Evolutionary conservation across 2,113 vertebrate species (phyloP).

Genomic region (Lepisosteus osseus): DNA sequence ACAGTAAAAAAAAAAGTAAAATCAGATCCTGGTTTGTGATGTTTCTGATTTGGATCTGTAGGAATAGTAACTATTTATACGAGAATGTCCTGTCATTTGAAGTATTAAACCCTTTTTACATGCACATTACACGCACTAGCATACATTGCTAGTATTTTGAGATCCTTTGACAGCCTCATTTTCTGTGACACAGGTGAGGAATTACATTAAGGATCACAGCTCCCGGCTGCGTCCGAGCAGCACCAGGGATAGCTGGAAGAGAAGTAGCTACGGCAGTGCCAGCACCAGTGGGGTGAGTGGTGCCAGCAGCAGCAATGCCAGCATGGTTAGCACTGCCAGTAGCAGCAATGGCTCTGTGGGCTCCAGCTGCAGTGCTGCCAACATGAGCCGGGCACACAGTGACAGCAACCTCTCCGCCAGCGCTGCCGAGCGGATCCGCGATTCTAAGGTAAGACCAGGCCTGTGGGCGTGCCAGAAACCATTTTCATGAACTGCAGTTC

Average conservation of each 20-base stretch:
- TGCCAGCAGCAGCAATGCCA: slow-evolving; percentile 82
- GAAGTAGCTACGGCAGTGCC: slow-evolving; percentile 82
- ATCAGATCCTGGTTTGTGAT: too few relatives aligned
- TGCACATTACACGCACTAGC: too few relatives aligned
- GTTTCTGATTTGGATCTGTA: too few relatives aligned
- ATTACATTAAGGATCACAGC: slow-evolving; percentile 90
- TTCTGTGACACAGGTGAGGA: slow-evolving; percentile 75
- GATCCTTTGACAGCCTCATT: not conserved
- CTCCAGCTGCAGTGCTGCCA: slow-evolving; percentile 82
- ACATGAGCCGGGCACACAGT: slow-evolving; percentile 93
- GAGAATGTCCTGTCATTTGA: too few relatives aligned
- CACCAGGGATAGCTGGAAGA: slow-evolving; percentile 86
- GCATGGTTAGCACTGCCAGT: slow-evolving; percentile 87
- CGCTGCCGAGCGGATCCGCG: slow-evolving; percentile 92
- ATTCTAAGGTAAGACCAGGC: slow-evolving; percentile 84
- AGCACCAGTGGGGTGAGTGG: slow-evolving; percentile 85
- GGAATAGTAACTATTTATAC: too few relatives aligned
- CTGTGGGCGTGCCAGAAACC: not conserved
- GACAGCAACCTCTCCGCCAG: slow-evolving; percentile 90
- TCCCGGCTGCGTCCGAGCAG: slow-evolving; percentile 80
- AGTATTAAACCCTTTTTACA: too few relatives aligned
- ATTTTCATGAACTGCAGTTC: too few relatives aligned
- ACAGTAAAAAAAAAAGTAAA: too few relatives aligned
- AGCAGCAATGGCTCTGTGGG: slow-evolving; percentile 65
- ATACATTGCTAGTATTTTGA: not conserved